A percentile compares a stretch with the other conserved stretches of the same genome.
Conservation (phyloP, 2,113 vertebrate genomes). For the Dipodomys merriami region DNA sequence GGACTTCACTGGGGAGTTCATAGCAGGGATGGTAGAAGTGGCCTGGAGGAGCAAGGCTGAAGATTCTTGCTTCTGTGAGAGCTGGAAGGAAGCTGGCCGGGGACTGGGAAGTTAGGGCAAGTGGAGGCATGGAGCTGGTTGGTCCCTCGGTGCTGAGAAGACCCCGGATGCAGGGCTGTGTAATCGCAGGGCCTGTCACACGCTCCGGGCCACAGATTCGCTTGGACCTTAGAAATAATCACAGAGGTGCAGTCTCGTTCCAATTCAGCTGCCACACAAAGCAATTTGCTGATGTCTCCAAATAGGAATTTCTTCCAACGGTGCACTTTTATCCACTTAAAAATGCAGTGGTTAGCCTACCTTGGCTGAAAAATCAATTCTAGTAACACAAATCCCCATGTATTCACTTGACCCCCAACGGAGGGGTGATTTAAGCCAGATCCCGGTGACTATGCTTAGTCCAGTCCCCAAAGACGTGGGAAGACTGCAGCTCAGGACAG, state of each 20-base stretch:
- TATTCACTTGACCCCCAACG: neutral
- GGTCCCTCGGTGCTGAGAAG: neutral
- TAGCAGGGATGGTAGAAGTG: neutral
- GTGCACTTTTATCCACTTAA: neutral
- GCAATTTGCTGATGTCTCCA: constrained; percentile 57
- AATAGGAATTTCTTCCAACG: constrained; percentile 13
- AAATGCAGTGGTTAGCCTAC: neutral
- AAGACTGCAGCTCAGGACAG: neutral
- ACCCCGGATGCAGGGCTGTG: neutral
- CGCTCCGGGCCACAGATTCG: neutral
- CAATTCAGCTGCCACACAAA: constrained; percentile 6
- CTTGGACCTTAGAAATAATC: neutral
- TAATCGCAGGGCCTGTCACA: neutral
- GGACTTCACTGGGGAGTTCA: neutral
- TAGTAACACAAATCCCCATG: neutral
- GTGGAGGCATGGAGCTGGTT: neutral
- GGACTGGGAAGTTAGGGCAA: neutral
- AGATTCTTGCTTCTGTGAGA: neutral
- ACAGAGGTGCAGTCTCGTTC: constrained; percentile 48
- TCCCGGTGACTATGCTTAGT: neutral
- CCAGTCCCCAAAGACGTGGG: neutral
- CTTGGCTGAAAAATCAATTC: constrained; percentile 15
- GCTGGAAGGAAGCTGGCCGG: neutral
- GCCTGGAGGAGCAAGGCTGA: neutral
- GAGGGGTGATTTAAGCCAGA: neutral